Evolutionary conservation across 2,888 invertebrate species (phyloP), one percentile per base, ranked within the genome.

Genomic region (Megaustenia siamemsis): DNA sequence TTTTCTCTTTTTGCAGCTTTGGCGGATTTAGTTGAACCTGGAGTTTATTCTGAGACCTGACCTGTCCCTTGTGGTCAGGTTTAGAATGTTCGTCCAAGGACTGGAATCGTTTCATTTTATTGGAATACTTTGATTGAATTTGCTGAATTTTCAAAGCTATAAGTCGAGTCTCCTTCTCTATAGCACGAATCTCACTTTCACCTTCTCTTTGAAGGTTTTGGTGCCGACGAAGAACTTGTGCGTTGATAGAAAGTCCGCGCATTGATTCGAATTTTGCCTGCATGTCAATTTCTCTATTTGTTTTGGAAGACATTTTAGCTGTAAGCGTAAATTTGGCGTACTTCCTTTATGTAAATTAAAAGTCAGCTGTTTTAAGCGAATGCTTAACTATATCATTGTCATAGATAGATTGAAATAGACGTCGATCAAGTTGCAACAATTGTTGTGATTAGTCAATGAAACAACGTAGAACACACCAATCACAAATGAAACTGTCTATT

Each of bases 221-320:
- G 24, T 83, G 82, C 5, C 73, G 71, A 10, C 73, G 76, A 0
- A 83, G 53, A 45, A 83, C 15, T 38, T 83, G 82, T 1, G 66
- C 76, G 24, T 76, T 75, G 28, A 21, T 75, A n/a, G 82, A 75
- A 35, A 56, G 45, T 0, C 76, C 60, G 12, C 82, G 75, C 66
- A 83, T 66, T 21, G 82, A 75, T 66, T 83, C 82, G 40, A 83
- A 83, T 56, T 60, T 56, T 1, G 56, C 82, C 45, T 83, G 82
- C 1, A 32, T 28, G 76, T 83, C 82, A 28, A 82, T 63, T 73
- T 73, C 73, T n/a, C 71, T 45, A 38, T n/a, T n/a, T n/a, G n/a
- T n/a, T n/a, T n/a, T n/a, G n/a, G n/a, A n/a, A n/a, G n/a, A n/a
- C n/a, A n/a, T n/a, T n/a, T n/a, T n/a, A n/a, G n/a, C n/a, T n/a